These are phyloP conservation scores for Eunapius fragilis DNA, from an alignment of 37 sponge, comb jelly and placozoan genomes.

Conservation along the genomic window DNA sequence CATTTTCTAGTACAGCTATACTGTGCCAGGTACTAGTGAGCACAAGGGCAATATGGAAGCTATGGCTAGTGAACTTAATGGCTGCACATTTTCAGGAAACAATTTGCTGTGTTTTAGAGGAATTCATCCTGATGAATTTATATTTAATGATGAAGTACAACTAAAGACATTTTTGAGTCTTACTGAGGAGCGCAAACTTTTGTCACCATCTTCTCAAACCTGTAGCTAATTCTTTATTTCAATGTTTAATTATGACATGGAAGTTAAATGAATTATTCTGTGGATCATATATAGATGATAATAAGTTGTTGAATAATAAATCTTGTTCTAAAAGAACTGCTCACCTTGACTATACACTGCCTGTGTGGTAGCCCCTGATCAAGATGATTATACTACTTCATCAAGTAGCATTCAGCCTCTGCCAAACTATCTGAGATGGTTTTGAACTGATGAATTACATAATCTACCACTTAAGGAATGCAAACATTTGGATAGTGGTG, in stretches of 20 bases:
- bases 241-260: background rate
- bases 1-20: background rate
- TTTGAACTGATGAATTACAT: conserved; percentile 3
- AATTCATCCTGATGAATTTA: background rate
- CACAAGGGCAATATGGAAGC: conserved; percentile 12
- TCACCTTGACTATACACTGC: background rate
- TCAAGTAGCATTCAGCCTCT: background rate
- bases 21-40: background rate
- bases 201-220: background rate
- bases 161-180: no score
- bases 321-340: background rate
- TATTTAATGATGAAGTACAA: background rate
- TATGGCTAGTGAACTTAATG: background rate
- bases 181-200: no score
- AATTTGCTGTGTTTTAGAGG: background rate
- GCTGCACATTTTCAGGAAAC: background rate
- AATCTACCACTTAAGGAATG: conserved; percentile 11
- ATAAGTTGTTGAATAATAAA: no score
- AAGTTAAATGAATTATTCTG: background rate
- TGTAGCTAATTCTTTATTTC: background rate
- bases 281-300: background rate
- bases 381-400: background rate
- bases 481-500: background rate
- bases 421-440: conserved; percentile 14
- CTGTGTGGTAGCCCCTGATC: background rate